Evolutionary conservation across 2,888 invertebrate species (phyloP).

Genomic region (Oscheius onirici): DNA sequence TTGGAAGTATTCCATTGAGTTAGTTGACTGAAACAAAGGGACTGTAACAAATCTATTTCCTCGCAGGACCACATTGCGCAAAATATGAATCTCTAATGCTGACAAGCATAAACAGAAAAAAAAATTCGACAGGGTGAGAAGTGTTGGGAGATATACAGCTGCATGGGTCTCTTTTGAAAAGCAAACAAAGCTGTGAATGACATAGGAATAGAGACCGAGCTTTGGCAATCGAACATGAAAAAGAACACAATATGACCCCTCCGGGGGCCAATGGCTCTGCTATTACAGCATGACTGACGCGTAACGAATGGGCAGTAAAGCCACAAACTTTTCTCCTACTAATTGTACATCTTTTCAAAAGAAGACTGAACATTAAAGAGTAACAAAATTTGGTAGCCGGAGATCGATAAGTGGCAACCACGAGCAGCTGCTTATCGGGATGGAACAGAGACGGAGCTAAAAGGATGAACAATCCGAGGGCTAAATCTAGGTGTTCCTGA

Average conservation of each 20-base stretch:
- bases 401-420: constrained; percentile 14
- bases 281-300: constrained; percentile 29
- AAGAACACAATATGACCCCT: no score
- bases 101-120: no score
- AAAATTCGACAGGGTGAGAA: no score
- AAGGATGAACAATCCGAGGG: no score
- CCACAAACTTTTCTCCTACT: neutral
- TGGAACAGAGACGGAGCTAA: neutral
- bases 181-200: constrained; percentile 9
- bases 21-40: no score
- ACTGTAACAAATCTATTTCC: no score
- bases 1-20: no score
- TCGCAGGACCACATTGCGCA: neutral
- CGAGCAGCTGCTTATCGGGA: constrained; percentile 24
- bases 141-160: no score
- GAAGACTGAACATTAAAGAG: neutral
- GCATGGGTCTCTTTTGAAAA: neutral
- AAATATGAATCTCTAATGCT: no score
- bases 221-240: no score
- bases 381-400: neutral
- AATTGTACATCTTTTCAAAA: no score
- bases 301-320: constrained; percentile 32
- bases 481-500: no score
- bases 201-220: constrained; percentile 1
- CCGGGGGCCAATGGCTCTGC: neutral